Percentiles rank a stretch among this genome's conserved stretches.
These are phyloP conservation scores for Xyliphius kryptos DNA, from an alignment of 2,113 vertebrate genomes.

Conservation along the genomic window DNA sequence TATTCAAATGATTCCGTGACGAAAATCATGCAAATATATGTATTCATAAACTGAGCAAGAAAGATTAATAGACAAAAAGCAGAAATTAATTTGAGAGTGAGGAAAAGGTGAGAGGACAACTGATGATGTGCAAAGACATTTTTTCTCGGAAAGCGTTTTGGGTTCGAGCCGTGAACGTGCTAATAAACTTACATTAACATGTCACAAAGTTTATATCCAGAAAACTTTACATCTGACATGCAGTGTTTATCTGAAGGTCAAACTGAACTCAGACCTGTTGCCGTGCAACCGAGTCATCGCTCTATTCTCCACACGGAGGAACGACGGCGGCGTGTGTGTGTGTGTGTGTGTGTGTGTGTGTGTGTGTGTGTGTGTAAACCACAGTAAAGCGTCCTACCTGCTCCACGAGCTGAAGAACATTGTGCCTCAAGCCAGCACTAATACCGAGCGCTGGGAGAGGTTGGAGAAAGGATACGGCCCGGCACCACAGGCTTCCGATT, in stretches of 20 bases:
- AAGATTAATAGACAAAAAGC: slow-evolving; percentile 45
- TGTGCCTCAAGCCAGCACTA: not conserved
- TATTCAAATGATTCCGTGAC: slow-evolving; percentile 49
- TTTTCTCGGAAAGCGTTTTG: too few relatives aligned
- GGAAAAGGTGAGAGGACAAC: slow-evolving; percentile 13
- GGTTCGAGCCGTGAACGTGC: not conserved
- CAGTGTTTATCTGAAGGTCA: slow-evolving; percentile 54
- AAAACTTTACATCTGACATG: too few relatives aligned
- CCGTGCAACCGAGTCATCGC: slow-evolving; percentile 71
- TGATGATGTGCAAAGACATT: slow-evolving; percentile 23
- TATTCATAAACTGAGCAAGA: slow-evolving; percentile 37
- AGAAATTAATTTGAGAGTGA: slow-evolving; percentile 15
- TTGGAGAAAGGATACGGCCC: slow-evolving; percentile 76
- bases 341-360: not conserved
- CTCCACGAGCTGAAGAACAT: slow-evolving; percentile 9
- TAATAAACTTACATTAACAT: too few relatives aligned
- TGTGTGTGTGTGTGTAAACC: not conserved
- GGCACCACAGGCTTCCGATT: slow-evolving; percentile 81
- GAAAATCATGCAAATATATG: slow-evolving; percentile 43
- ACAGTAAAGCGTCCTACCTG: slow-evolving; percentile 20
- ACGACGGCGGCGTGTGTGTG: not conserved
- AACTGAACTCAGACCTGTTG: slow-evolving; percentile 69
- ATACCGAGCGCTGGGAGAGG: not conserved
- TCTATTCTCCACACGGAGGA: slow-evolving; percentile 54
- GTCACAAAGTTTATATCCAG: too few relatives aligned